A percentile compares a stretch with the other conserved stretches of the same genome.
Conservation (phyloP, 2,113 vertebrate species). For the Bostrychus sinensis region DNA sequence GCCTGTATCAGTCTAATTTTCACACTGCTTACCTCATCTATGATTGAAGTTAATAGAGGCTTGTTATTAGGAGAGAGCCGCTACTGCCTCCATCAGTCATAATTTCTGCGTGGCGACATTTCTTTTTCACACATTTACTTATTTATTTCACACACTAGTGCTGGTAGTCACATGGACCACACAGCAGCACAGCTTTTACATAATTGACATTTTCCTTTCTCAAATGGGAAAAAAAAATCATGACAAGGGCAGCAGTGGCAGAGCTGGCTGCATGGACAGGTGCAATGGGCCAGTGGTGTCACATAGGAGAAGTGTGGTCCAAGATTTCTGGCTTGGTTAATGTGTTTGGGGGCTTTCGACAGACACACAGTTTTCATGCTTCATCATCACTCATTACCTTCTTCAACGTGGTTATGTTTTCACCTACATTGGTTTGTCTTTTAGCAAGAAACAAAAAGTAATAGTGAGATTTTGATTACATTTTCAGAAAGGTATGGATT, state of each 20-base stretch:
- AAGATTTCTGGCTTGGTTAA: background rate
- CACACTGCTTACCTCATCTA: background rate
- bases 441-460: background rate
- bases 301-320: background rate
- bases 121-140: background rate
- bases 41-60: background rate
- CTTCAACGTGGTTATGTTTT: background rate
- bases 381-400: background rate
- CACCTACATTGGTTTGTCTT: background rate
- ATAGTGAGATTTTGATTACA: background rate
- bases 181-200: background rate
- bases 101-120: background rate
- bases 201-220: constrained; percentile 5
- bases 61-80: background rate
- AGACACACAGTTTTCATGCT: background rate
- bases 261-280: background rate
- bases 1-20: background rate
- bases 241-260: background rate
- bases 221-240: background rate
- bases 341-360: background rate
- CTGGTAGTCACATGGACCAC: background rate
- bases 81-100: background rate
- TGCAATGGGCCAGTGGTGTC: background rate
- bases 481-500: background rate
- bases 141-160: background rate